Evolutionary conservation across 1,140 invertebrate species (phyloP).

Genomic region (Zaprionus inermis): DNA sequence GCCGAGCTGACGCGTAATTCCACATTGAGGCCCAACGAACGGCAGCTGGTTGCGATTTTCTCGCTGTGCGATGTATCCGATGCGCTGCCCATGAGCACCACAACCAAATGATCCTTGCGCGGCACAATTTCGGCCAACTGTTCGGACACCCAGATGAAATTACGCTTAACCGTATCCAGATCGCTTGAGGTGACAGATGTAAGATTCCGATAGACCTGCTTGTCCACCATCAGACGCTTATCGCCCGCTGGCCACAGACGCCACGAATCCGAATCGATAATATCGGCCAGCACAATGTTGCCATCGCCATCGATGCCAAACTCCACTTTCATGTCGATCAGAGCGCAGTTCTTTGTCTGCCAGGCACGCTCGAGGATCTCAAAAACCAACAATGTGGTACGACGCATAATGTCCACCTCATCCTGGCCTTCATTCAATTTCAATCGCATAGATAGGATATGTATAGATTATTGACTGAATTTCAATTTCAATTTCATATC

Average conservation of each 20-base stretch:
- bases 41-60: slow-evolving; percentile 91
- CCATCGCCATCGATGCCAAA: slow-evolving; percentile 93
- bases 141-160: slow-evolving; percentile 97
- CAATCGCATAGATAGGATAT: too few species aligned
- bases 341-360: slow-evolving; percentile 93
- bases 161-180: slow-evolving; percentile 94
- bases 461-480: too few species aligned
- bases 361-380: slow-evolving; percentile 97
- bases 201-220: slow-evolving; percentile 98
- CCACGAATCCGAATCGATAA: slow-evolving; percentile 99
- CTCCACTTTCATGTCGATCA: slow-evolving; percentile 99
- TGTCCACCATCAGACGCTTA: slow-evolving; percentile 98
- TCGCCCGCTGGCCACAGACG: slow-evolving; percentile 98
- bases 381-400: slow-evolving; percentile 93
- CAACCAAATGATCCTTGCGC: slow-evolving; percentile 88
- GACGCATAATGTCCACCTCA: slow-evolving; percentile 95
- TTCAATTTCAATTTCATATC: too few species aligned
- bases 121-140: slow-evolving; percentile 90
- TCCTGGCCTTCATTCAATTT: too few species aligned
- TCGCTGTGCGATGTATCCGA: slow-evolving; percentile 92
- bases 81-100: slow-evolving; percentile 97
- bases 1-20: slow-evolving; percentile 94
- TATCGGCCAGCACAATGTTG: slow-evolving; percentile 96
- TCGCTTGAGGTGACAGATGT: slow-evolving; percentile 92
- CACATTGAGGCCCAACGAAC: slow-evolving; percentile 89